Base-by-base conservation (phyloP, 2,113 vertebrate species). In the Athene cunicularia region DNA sequence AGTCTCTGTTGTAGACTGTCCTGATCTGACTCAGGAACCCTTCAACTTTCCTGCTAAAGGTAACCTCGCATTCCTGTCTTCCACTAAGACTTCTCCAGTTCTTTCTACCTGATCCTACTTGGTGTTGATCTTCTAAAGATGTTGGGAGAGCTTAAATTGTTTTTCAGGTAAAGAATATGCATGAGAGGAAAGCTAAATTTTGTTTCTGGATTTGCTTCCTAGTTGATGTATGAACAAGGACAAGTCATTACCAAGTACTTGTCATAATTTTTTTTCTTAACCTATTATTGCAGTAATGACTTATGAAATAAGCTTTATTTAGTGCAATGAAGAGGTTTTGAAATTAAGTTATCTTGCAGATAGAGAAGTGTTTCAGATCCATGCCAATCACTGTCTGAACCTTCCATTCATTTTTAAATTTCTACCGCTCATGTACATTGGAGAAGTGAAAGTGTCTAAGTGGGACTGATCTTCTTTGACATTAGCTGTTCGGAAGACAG, bases 11-110 rank as follows among this genome's bases (percentile, higher is more conserved):
- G 98, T 99, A 76, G 99, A 99, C 53, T 99, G 99, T 87, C 99
- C 99, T 64, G 99, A 99, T 98, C 98, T 99, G 95, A 99, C 98
- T 43, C 93, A 98, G 91, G 98, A 99, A 14, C 99, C 99, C 10
- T 99, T 99, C 98, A 90, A 91, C 41, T 99, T 99, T 94, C 99
- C 99, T 91, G 99, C 98, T 64, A 98, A 98, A 99, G 99, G 99
- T 99, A 98, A 97, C 71, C 23, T 53, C 14, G 3, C 17, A 30
- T 85, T 94, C 30, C 37, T n/a, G 28, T 50, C 45, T 82, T 66
- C 55, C 59, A 32, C 22, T 62, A n/a, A 33, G 37, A 19, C 10
- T 84, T 83, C 21, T 86, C 9, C 37, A 55, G 6, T 53, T 75
- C 33, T 63, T 94, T 86, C 39, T 73, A 30, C 14, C 23, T 11